These are phyloP conservation scores for Cherax quadricarinatus DNA, from an alignment of 1,140 invertebrate genomes.

Conservation along the genomic window DNA sequence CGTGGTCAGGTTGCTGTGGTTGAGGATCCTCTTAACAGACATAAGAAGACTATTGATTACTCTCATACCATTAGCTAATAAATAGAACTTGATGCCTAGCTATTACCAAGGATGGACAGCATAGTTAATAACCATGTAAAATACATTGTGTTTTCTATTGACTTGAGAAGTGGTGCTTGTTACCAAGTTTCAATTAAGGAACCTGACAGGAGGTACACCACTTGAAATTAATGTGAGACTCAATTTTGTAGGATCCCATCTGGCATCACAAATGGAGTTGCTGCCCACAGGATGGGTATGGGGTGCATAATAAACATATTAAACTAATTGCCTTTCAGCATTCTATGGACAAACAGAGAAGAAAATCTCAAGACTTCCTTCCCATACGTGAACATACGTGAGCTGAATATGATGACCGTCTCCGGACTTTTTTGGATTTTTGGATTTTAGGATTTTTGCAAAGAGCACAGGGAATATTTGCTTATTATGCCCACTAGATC, in stretches of 20 bases:
- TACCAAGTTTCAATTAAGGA: conserved; percentile 13
- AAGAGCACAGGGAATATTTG: background rate
- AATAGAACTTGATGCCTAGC: conserved; percentile 31
- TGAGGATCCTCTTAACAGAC: conserved; percentile 25
- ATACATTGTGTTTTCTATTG: conserved; percentile 26
- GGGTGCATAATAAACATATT: too few species aligned
- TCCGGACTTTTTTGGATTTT: background rate
- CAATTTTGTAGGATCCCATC: conserved; percentile 40
- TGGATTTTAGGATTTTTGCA: too few species aligned
- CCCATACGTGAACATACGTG: too few species aligned
- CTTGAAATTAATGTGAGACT: conserved; percentile 56
- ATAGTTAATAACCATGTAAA: conserved; percentile 27
- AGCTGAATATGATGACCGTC: conserved; percentile 15
- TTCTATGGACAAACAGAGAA: too few species aligned
- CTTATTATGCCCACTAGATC: conserved; percentile 15
- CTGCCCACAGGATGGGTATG: too few species aligned
- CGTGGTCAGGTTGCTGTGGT: conserved; percentile 40
- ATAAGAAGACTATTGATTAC: conserved; percentile 17
- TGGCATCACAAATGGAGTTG: too few species aligned
- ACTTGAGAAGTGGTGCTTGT: background rate
- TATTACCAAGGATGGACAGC: conserved; percentile 27
- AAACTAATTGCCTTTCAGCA: too few species aligned
- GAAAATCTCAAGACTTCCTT: too few species aligned
- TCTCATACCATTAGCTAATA: conserved; percentile 34
- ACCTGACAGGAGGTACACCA: conserved; percentile 65